Base-by-base conservation (phyloP, 53 echinoderm and acorn worm species). In the Henricia sp. region DNA sequence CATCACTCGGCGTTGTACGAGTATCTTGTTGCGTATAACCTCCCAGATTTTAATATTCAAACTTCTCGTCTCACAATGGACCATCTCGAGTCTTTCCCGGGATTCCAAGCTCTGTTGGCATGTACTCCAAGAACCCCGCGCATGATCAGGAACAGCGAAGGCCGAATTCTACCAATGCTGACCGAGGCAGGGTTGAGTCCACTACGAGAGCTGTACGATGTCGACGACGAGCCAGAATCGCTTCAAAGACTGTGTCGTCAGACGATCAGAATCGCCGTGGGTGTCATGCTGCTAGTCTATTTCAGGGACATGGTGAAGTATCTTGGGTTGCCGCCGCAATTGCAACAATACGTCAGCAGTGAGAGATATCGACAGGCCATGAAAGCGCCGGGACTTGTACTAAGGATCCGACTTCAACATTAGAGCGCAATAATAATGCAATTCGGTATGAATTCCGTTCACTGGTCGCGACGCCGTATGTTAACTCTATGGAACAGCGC, bases 1-100 rank as follows among this genome's bases (percentile, higher is more conserved):
- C 84, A 77, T 17, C 76, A 62, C 28, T 88, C 85, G 0, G 83
- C 77, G 5, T 42, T 91, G 29, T 84, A 69, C 40, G 75, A 83
- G 50, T 88, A 84, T 68, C 63, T 91, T 27, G 42, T 80, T 9
- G 80, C 80, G 13, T 80, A 62, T 50, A 80, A n/a, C 44, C 13
- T 63, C 3, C 80, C 80, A 19, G 44, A 46, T 32, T 44, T 64
- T 29, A 38, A 62, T 8, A 42, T 40, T 14, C 46, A 23, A 17
- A 30, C 44, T 32, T 71, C 54, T 37, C 83, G 9, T 16, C 62
- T 80, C n/a, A 80, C 62, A 34, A 28, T 80, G 33, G 63, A 43
- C 17, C 43, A 39, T 27, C 63, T 80, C 10, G 63, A 46, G 20
- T n/a, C 62, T 48, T 63, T 44, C 11, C 70, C 70, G 1, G 70